Conservation (phyloP, 2,797 vertebrate species). For the Ispidina picta region DNA sequence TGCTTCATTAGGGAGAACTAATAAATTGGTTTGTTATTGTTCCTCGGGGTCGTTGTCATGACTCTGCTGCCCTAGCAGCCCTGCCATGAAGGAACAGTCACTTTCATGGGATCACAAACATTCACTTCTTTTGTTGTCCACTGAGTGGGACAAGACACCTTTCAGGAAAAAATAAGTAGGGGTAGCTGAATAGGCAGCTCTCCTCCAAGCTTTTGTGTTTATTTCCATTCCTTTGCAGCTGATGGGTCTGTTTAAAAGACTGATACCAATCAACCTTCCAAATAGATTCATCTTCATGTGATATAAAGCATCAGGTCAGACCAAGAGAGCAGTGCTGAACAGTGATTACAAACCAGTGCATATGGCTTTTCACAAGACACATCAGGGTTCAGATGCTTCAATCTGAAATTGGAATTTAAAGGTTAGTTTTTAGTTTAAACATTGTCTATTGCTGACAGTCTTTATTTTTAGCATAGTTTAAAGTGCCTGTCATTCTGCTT, state of each 20-base stretch:
- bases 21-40: too few species aligned
- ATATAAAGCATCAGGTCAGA: not conserved
- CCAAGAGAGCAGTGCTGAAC: not conserved
- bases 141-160: too few species aligned
- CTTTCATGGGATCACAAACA: too few species aligned
- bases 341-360: not conserved
- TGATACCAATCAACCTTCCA: conserved; percentile 14
- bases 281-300: not conserved
- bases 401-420: not conserved
- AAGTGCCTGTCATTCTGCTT: not conserved
- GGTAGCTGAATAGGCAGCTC: not conserved
- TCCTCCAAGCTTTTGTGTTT: not conserved
- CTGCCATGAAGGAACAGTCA: too few species aligned
- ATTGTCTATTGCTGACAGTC: not conserved
- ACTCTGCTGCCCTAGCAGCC: too few species aligned
- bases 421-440: not conserved
- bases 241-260: not conserved
- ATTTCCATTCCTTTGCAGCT: not conserved
- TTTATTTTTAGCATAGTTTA: not conserved
- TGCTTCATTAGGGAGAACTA: too few species aligned
- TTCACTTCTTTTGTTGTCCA: too few species aligned
- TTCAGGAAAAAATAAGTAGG: not conserved
- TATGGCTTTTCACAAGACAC: not conserved
- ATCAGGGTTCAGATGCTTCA: not conserved
- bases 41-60: too few species aligned